Evolutionary conservation across 2,113 vertebrate genomes (phyloP).

Genomic region (Rhodinocichla rosea): DNA sequence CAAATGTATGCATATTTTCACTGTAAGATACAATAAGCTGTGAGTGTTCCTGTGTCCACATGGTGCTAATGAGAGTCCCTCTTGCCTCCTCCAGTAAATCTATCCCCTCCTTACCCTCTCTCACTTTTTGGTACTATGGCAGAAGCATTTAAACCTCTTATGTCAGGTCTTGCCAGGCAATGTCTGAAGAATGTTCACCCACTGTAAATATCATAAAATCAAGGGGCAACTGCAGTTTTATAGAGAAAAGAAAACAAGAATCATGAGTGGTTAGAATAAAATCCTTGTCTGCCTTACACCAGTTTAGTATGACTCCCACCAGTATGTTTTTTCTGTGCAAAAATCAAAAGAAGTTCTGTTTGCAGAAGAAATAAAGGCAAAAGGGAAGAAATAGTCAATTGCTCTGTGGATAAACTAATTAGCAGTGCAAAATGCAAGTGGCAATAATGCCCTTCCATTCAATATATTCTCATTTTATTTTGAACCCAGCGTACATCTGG

Average conservation of each 20-base stretch:
- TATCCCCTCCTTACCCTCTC: neutral
- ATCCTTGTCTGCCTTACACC: neutral
- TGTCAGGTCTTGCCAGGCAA: neutral
- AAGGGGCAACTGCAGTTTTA: neutral
- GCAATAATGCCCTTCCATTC: neutral
- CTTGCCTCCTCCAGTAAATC: neutral
- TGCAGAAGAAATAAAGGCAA: neutral
- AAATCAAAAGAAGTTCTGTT: neutral
- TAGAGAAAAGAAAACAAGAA: neutral
- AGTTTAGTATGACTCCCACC: neutral
- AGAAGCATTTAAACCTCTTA: neutral
- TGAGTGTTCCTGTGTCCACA: neutral
- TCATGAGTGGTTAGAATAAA: neutral
- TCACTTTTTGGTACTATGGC: neutral
- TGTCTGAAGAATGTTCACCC: neutral
- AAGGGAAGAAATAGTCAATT: neutral
- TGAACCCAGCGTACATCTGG: neutral
- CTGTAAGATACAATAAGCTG: neutral
- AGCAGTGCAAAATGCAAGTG: neutral
- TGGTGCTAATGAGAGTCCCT: neutral
- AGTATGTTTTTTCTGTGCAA: neutral
- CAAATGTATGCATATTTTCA: neutral
- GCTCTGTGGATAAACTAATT: neutral
- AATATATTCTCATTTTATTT: conserved; percentile 10
- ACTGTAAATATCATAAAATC: neutral